Percentiles rank a stretch among this genome's conserved stretches.
These are phyloP conservation scores for Galeopterus variegatus DNA, from an alignment of 2,113 vertebrate genomes.

Conservation along the genomic window DNA sequence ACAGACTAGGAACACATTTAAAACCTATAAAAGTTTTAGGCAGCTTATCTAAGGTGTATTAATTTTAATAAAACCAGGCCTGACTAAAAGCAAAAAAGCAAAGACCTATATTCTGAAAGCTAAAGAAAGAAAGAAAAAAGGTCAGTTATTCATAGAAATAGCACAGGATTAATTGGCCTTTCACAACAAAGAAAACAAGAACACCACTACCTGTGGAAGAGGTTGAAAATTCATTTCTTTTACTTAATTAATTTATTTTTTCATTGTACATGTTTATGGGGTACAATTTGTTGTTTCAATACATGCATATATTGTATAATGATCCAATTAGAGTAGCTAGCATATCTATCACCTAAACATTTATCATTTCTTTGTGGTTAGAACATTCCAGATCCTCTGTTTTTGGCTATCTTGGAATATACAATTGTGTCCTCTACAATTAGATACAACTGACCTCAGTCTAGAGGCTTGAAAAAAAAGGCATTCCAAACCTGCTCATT, in stretches of 20 bases:
- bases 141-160: constrained; percentile 72
- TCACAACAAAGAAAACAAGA: neutral
- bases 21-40: neutral
- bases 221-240: constrained; percentile 50
- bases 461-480: neutral
- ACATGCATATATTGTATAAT: no score
- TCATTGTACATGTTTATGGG: no score
- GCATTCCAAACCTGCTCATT: neutral
- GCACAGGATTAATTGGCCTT: constrained; percentile 67
- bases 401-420: no score
- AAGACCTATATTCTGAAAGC: constrained; percentile 47
- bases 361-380: no score
- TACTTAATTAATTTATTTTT: no score
- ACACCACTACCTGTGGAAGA: constrained; percentile 67
- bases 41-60: neutral
- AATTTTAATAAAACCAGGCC: constrained; percentile 20
- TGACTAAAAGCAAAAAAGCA: constrained; percentile 62
- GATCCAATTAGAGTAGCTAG: no score
- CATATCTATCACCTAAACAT: no score
- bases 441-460: constrained; percentile 64
- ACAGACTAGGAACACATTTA: neutral
- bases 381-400: no score
- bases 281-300: no score
- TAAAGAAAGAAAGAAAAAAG: constrained; percentile 61
- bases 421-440: constrained; percentile 50